These are phyloP conservation scores for Listronotus bonariensis DNA, from an alignment of 1,140 invertebrate species.

Conservation along the genomic window DNA sequence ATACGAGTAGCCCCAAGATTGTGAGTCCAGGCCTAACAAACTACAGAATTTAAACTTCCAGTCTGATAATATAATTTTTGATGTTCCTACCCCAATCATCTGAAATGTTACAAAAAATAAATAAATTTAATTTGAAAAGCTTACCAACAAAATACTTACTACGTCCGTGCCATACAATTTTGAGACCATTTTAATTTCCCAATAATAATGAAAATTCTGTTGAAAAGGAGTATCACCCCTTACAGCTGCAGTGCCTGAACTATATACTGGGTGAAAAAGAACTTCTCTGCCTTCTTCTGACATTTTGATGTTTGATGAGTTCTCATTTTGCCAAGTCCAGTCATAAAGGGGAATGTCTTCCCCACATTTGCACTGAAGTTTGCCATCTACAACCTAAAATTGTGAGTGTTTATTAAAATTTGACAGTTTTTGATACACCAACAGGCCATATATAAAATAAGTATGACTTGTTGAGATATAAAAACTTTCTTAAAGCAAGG, in stretches of 20 bases:
- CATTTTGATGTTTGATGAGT: slow-evolving; percentile 22
- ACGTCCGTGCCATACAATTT: slow-evolving; percentile 83
- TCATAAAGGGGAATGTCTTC: slow-evolving; percentile 57
- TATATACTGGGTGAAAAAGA: slow-evolving; percentile 73
- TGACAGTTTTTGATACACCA: no score
- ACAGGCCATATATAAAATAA: no score
- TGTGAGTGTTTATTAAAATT: no score
- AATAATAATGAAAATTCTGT: slow-evolving; percentile 75
- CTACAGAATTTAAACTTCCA: slow-evolving; percentile 68
- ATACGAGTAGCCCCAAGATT: slow-evolving; percentile 85
- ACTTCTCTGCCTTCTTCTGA: slow-evolving; percentile 57
- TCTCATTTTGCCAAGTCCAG: slow-evolving; percentile 62
- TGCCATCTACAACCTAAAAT: slow-evolving; percentile 25
- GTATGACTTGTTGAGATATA: no score
- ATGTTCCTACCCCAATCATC: slow-evolving; percentile 81
- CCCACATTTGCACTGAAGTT: slow-evolving; percentile 45
- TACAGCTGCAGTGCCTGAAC: slow-evolving; percentile 74
- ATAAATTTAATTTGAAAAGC: neutral
- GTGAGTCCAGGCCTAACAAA: slow-evolving; percentile 70
- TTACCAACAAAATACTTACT: slow-evolving; percentile 60
- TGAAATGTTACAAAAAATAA: slow-evolving; percentile 22
- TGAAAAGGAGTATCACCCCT: slow-evolving; percentile 65
- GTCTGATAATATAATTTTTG: slow-evolving; percentile 64
- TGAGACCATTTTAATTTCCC: slow-evolving; percentile 82
- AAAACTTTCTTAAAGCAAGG: no score